These are phyloP conservation scores for Etheostoma nigrum DNA, from an alignment of 2,797 vertebrate genomes.

Conservation along the genomic window DNA sequence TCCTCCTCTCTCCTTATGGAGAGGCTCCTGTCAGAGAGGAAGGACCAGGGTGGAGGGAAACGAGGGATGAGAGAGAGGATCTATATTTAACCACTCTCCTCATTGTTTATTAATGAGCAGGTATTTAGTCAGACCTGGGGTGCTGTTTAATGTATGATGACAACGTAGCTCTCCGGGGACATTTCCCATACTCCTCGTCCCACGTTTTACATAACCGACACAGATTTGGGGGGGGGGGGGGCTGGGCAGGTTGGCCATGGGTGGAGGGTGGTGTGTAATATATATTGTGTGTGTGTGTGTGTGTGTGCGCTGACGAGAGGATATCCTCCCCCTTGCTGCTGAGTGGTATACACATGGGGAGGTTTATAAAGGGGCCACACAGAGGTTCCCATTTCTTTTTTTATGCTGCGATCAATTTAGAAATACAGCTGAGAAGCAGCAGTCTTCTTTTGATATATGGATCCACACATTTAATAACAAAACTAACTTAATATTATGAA, in stretches of 20 bases:
- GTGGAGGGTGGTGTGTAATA: slow-evolving; percentile 36
- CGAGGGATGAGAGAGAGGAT: slow-evolving; percentile 24
- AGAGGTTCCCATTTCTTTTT: slow-evolving; percentile 56
- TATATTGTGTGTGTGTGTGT: slow-evolving; percentile 15
- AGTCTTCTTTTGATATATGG: slow-evolving; percentile 49
- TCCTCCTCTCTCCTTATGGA: slow-evolving; percentile 62
- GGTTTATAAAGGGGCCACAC: slow-evolving; percentile 71
- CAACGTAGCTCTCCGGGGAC: slow-evolving; percentile 78
- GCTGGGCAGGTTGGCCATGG: slow-evolving; percentile 50
- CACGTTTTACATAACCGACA: slow-evolving; percentile 81
- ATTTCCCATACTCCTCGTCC: slow-evolving; percentile 71
- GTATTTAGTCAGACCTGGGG: slow-evolving; percentile 85
- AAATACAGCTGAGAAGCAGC: slow-evolving; percentile 38
- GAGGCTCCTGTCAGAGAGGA: slow-evolving; percentile 54
- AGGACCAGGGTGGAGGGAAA: slow-evolving; percentile 21
- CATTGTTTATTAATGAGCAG: slow-evolving; percentile 84
- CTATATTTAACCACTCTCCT: slow-evolving; percentile 82
- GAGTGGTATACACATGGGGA: slow-evolving; percentile 69
- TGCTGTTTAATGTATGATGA: slow-evolving; percentile 87
- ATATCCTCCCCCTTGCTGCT: slow-evolving; percentile 66
- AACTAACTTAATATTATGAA: slow-evolving; percentile 23
- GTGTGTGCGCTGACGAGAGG: slow-evolving; percentile 51
- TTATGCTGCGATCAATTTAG: slow-evolving; percentile 50
- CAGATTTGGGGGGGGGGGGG: slow-evolving; percentile 57
- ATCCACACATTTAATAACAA: slow-evolving; percentile 43